Evolutionary conservation across 2,113 vertebrate species (phyloP), one percentile per base, ranked within the genome.

Genomic region (Sebastes schlegelii): DNA sequence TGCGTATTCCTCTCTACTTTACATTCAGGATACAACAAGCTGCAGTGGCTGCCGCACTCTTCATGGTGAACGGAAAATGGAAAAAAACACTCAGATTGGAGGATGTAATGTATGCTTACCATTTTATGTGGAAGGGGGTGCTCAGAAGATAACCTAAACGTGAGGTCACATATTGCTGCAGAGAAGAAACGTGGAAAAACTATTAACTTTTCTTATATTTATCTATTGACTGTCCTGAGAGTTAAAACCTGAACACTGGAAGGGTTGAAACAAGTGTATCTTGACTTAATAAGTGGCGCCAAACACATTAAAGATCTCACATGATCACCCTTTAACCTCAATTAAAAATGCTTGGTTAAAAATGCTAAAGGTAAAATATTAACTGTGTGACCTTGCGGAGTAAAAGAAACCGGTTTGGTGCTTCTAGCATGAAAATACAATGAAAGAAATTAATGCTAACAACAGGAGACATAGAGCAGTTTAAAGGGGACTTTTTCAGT

Each of bases 1-100:
- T 72, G 63, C 73, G 57, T 79, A 57, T 77, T 62, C 58, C 0
- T 14, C 49, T 76, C 85, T 58, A 52, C 66, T 91, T 83, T 84
- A 79, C 58, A 88, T 88, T 82, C 77, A 84, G 75, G 52, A 74
- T 87, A 85, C 79, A 83, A 46, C 51, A 70, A 72, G 69, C 83
- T 80, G 83, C 87, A 86, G 79, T 43, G 70, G 45, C 19, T 83
- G 82, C 77, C 78, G 71, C 73, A 74, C 16, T 48, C 7, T 77
- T 73, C 43, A 23, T 4, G 13, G 40, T 60, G 9, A 67, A 21
- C 1, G 51, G 57, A 54, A 69, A 79, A 23, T 10, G 34, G 17
- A 14, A 2, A 12, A 26, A 23, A 61, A 61, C 54, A 64, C 26
- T 52, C 45, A 62, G 43, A 52, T 23, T 16, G 63, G 46, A 74